Base-by-base conservation (phyloP, 2,888 invertebrate species). In the Xestia sexstrigata region DNA sequence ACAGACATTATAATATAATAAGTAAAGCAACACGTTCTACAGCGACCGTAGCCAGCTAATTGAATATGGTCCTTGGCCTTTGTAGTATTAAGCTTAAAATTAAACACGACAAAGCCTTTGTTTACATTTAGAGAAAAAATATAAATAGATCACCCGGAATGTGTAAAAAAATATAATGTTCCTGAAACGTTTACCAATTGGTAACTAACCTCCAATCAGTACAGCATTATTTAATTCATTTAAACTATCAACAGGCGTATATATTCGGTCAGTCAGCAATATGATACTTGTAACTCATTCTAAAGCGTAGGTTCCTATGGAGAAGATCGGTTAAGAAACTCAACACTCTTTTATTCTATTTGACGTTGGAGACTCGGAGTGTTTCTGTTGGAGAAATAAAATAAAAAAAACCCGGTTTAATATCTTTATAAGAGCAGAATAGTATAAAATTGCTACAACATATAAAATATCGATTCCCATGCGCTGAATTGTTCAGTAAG, bases 401-500 rank as follows among this genome's bases (percentile, higher is more conserved):
- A 47, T 47, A 17, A 17, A 17, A 6, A 49, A 52, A 52, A 20
- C 62, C 35, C 9, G 8, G 7, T 70, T 45, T 45, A 65, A 65
- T 75, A 39, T 17, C 26, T 23, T 42, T 15, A 7, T 35, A 45
- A 20, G 30, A 26, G 6, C 42, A 47, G 78, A 9, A 20, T 30
- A 30, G 7, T 30, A 62, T 49, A 39, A 77, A n/a, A 62, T 8
- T 49, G 6, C 42, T 26, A 42, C 13, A 62, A n/a, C 42, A 63
- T 75, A 20, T 78, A 45, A 45, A 63, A 63, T 30, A 35, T 52
- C 35, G 49, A 49, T 23, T 35, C 23, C 15, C 52, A 45, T 15
- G 52, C 39, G 52, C 52, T 67, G 52, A 67, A 68, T 67, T 26
- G 66, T 81, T 79, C 45, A 78, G 55, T 67, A 35, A 20, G 45